Percentiles rank a stretch among this genome's conserved stretches.
These are phyloP conservation scores for Anthoscopus minutus DNA, from an alignment of 2,113 vertebrate species.

Conservation along the genomic window DNA sequence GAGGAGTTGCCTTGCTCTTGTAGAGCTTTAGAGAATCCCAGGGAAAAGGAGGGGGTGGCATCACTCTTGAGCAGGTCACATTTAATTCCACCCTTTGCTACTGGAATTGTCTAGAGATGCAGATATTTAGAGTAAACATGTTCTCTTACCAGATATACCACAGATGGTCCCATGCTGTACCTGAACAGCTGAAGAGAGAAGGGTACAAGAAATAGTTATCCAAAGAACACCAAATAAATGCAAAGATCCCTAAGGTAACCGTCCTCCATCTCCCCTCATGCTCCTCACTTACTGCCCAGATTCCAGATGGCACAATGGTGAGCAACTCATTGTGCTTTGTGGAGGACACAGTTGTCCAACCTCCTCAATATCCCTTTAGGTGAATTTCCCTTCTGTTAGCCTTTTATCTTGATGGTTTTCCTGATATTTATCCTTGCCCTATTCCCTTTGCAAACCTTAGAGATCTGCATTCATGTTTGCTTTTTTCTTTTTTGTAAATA, in stretches of 20 bases:
- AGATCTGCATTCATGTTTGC: not conserved
- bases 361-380: not conserved
- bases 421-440: not conserved
- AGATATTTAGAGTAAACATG: not conserved
- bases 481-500: not conserved
- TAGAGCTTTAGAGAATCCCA: not conserved
- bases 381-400: not conserved
- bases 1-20: not conserved
- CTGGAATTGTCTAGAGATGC: not conserved
- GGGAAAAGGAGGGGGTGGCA: not conserved
- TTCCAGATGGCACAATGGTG: not conserved
- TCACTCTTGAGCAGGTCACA: not conserved
- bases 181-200: conserved; percentile 63
- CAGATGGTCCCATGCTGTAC: conserved; percentile 68
- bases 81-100: not conserved
- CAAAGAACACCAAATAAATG: not conserved
- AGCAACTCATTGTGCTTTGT: not conserved
- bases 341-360: not conserved
- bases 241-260: not conserved
- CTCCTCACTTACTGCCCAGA: not conserved
- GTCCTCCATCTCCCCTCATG: not conserved
- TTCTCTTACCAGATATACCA: conserved; percentile 80
- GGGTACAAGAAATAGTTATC: not conserved
- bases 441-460: not conserved
- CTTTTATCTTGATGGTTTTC: not conserved